Base-by-base conservation (phyloP, 2,888 invertebrate species). In the Neoscelio sp. region DNA sequence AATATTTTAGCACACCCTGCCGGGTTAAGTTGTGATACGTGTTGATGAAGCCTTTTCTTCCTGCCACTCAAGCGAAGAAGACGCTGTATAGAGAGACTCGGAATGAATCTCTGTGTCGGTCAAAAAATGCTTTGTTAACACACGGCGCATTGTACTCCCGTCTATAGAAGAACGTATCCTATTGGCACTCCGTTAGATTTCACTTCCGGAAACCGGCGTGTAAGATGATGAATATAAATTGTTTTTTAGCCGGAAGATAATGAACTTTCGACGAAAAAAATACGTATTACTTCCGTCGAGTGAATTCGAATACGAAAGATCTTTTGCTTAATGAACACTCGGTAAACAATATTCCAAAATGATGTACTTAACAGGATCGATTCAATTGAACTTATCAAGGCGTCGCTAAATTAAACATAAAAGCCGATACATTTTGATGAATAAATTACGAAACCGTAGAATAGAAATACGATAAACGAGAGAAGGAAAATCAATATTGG, bases 121-220 rank as follows among this genome's bases (percentile, higher is more conserved):
- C 70, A 58, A 71, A 76, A 74, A 70, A 77, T 65, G 77, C 77
- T 77, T 77, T 77, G 77, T 77, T n/a, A 71, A 65, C 52, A 65
- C 46, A 17, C 35, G 58, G 38, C 35, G 71, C 65, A 71, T 77
- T 77, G 77, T 77, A 38, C 17, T 65, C 56, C 52, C 77, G 58
- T 64, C 44, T 70, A 64, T 70, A 70, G 65, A 77, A 65, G 70
- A 77, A 38, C 44, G 35, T 35, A 58, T 65, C 56, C 54, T 76
- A 64, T 68, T 70, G 70, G 42, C 42, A 64, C 68, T 77, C 64
- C 50, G 65, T 77, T 77, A 77, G 70, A 77, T 76, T 76, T 40
- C 20, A 64, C 76, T 76, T 67, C 60, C 60, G 58, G 58, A 28
- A 30, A 60, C 20, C 17, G 52, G 26, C 4, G 44, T 30, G 44